Base-by-base conservation (phyloP, 2,888 invertebrate genomes). In the Ochropacha duplaris region DNA sequence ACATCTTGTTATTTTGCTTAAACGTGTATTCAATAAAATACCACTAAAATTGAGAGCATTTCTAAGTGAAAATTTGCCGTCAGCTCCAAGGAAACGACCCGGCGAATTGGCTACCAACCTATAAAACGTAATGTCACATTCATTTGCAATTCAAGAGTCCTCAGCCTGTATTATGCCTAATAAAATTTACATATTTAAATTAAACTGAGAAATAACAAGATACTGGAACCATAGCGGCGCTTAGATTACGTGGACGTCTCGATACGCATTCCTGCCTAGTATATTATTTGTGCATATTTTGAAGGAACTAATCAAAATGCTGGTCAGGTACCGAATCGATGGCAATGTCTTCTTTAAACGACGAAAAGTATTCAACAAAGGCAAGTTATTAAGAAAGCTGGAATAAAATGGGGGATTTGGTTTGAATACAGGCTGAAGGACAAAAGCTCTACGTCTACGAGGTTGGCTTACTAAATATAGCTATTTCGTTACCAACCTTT, bases 131-230 rank as follows among this genome's bases (percentile, higher is more conserved):
- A 91, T 88, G 91, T 90, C 87, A 88, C 89, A 91, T 90, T 88
- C 91, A 92, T 92, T 92, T 92, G 91, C 90, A 92, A 92, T 92
- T 92, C 90, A 89, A 89, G 87, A 86, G 86, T 88, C 88, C 87
- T 90, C 88, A 87, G 86, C 81, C 88, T 84, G 89, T 91, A 90
- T 91, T 91, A 92, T 91, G 90, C 85, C 90, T 90, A 90, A 92
- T 92, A 92, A 92, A 92, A 92, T 92, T 92, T 88, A 90, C 92
- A 92, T 92, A 92, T 92, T 92, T 91, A 92, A 92, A 92, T 92
- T 92, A 92, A 91, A 92, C 86, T 86, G 86, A 84, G 84, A 90
- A 88, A 90, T 92, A 92, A 92, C 91, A 92, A 91, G 91, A 88
- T 81, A 86, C 84, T 86, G 85, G 81, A 82, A 83, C 85, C 85